Conservation (phyloP, 2,888 invertebrate genomes). For the Coelinius sp. region DNA sequence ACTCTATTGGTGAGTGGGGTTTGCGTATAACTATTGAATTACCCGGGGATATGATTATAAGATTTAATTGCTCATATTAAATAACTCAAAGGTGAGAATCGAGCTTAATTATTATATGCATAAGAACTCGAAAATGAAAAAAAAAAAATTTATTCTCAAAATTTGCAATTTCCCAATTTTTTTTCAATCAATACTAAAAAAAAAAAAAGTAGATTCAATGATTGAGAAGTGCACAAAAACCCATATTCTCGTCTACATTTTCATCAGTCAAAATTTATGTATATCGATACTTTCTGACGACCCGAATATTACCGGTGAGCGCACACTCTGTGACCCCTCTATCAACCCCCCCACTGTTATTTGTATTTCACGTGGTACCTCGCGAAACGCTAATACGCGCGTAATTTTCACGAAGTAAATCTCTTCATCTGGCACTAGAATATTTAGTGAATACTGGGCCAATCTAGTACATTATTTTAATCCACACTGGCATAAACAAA, state of each 20-base stretch:
- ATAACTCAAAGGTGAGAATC: no score
- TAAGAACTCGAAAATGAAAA: no score
- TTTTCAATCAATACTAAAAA: no score
- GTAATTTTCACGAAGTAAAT: conserved; percentile 56
- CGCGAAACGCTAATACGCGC: conserved; percentile 43
- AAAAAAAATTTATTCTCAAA: neutral
- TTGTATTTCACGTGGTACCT: conserved; percentile 15
- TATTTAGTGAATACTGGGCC: conserved; percentile 49
- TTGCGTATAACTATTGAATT: neutral
- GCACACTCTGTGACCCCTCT: conserved; percentile 29
- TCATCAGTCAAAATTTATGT: conserved; percentile 36
- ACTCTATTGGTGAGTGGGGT: neutral
- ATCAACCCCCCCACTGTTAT: conserved; percentile 16
- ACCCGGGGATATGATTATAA: neutral
- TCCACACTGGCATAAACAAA: conserved; percentile 50
- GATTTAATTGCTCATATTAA: neutral
- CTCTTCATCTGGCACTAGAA: conserved; percentile 59
- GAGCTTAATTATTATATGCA: no score
- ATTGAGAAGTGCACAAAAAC: conserved; percentile 20
- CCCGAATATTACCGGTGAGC: conserved; percentile 31
- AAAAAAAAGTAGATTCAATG: neutral
- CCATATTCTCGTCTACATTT: conserved; percentile 31
- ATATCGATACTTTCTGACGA: conserved; percentile 38
- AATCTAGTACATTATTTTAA: conserved; percentile 65
- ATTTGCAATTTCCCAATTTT: no score